Base-by-base conservation (phyloP, 2,797 vertebrate genomes). In the Hipposideros larvatus region DNA sequence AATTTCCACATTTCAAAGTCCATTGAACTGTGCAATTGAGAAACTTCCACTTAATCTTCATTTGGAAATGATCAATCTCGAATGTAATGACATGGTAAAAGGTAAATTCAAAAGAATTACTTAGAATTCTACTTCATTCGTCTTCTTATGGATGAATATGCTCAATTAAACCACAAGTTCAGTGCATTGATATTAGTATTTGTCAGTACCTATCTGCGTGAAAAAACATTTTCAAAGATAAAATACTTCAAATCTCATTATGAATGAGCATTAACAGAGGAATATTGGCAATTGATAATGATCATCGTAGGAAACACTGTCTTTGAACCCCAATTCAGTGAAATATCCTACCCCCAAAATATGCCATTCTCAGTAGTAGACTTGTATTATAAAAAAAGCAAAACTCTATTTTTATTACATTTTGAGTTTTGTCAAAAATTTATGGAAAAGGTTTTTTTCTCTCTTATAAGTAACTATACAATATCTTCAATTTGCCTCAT, bases 61-160 rank as follows among this genome's bases (percentile, higher is more conserved):
- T 63, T 85, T 91, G 66, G 28, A 94, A 94, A n/a, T 95, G 63
- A 74, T 74, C 77, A 86, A n/a, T 96, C 48, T 93, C 19, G 63
- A 90, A 41, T 75, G 19, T 57, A 48, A 87, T 57, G 21, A 74
- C 26, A 53, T 51, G 68, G 63, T 71, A 37, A 85, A 89, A 91
- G 37, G 43, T 53, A 75, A 55, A 79, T 90, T 48, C 59, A 53
- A 65, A 55, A 87, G 34, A 92, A 82, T 66, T 78, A 85, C 71
- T 71, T 55, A 51, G 28, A 88, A 84, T 83, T 91, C 77, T 85
- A 26, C 7, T 71, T 9, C 78, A 2, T 57, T 73, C 7, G 19
- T 55, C 46, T 85, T 48, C 74, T 79, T 79, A 70, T n/a, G 46
- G 57, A 73, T 83, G 16, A 78, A 65, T 77, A 73, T 77, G n/a